These are phyloP conservation scores for Drosophila pseudoobscura DNA, from an alignment of 1,140 invertebrate genomes.

Conservation along the genomic window DNA sequence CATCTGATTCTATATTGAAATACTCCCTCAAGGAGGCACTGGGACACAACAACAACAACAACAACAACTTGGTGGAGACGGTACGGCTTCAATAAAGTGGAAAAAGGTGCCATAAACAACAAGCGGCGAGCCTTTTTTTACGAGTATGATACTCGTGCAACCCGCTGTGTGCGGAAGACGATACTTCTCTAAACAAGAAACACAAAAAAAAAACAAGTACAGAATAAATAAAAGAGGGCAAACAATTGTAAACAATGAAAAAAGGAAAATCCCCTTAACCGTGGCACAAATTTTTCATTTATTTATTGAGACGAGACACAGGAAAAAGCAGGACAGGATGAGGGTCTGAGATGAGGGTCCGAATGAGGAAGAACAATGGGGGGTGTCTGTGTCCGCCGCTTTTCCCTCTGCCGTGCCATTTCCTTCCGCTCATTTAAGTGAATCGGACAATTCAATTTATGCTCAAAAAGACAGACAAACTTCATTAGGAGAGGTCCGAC, in stretches of 20 bases:
- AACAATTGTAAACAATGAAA: constrained; percentile 75
- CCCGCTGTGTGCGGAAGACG: constrained; percentile 53
- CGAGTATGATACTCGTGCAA: constrained; percentile 26
- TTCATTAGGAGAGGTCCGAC: constrained; percentile 53
- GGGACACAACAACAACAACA: too few relatives aligned
- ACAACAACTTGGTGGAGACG: constrained; percentile 31
- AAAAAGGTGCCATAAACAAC: constrained; percentile 80
- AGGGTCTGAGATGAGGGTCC: constrained; percentile 18
- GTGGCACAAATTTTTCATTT: constrained; percentile 79
- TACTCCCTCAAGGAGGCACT: constrained; percentile 38
- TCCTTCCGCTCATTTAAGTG: constrained; percentile 71
- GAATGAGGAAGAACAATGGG: constrained; percentile 3
- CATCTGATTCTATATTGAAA: constrained; percentile 62
- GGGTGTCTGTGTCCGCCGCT: background rate
- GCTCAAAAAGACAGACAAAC: constrained; percentile 61
- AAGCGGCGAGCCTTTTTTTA: constrained; percentile 60
- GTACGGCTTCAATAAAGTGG: constrained; percentile 76
- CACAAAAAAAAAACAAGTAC: too few relatives aligned
- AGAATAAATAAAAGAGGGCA: constrained; percentile 22
- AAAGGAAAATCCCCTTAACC: constrained; percentile 64
- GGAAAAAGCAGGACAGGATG: constrained; percentile 2
- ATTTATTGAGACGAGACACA: constrained; percentile 72
- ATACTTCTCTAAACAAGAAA: constrained; percentile 46
- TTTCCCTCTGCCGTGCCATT: constrained; percentile 45
- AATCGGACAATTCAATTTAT: constrained; percentile 80